These are phyloP conservation scores for Lacerta agilis DNA, from an alignment of 2,797 vertebrate genomes.

Conservation along the genomic window DNA sequence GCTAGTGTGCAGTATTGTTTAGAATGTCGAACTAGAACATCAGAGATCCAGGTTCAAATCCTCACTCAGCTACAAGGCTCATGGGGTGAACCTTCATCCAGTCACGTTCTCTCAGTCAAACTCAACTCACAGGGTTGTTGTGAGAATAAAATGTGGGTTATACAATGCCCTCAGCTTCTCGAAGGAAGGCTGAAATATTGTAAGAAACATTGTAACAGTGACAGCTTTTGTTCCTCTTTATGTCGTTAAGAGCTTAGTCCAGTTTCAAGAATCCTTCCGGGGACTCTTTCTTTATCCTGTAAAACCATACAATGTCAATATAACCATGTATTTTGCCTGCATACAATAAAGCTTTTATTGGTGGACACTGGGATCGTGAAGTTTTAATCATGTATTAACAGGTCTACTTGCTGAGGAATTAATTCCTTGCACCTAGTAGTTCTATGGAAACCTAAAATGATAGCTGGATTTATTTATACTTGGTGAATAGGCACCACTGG, in stretches of 20 bases:
- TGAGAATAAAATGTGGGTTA: neutral
- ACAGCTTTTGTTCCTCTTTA: neutral
- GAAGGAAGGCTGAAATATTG: neutral
- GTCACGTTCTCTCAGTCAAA: neutral
- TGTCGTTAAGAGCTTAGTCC: neutral
- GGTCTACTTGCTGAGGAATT: neutral
- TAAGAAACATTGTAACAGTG: neutral
- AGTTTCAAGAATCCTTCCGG: neutral
- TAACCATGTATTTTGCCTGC: neutral
- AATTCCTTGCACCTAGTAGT: neutral
- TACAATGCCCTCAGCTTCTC: neutral
- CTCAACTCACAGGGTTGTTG: slow-evolving; percentile 3
- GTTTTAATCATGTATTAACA: neutral
- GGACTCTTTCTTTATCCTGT: neutral
- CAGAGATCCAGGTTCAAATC: neutral
- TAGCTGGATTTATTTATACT: neutral
- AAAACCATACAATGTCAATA: neutral
- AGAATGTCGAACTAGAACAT: neutral
- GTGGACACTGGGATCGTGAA: neutral
- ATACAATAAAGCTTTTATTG: slow-evolving; percentile 11
- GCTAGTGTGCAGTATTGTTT: neutral
- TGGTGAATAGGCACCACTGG: neutral
- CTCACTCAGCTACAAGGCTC: neutral
- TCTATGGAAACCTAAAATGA: neutral
- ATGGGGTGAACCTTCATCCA: neutral